Conservation (phyloP, 2,113 vertebrate species). For the Corythornis vintsioides region DNA sequence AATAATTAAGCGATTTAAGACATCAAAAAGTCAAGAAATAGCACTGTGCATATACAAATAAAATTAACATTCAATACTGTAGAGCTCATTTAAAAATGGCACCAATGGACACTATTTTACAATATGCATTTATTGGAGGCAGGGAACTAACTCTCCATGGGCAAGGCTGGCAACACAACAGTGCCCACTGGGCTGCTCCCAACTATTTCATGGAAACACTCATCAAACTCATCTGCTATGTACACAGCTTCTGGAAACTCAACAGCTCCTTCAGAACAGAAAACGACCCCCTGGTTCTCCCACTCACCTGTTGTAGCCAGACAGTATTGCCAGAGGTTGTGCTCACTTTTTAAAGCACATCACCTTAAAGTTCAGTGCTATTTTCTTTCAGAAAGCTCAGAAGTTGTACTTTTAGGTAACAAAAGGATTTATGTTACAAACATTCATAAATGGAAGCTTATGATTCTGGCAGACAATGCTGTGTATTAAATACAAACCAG, state of each 20-base stretch:
- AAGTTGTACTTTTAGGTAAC: constrained; percentile 70
- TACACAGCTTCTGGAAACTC: constrained; percentile 39
- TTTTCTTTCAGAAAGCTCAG: constrained; percentile 71
- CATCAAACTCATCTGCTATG: constrained; percentile 49
- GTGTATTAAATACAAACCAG: constrained; percentile 73
- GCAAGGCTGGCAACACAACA: constrained; percentile 40
- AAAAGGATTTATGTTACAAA: constrained; percentile 73
- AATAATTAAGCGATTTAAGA: constrained; percentile 51
- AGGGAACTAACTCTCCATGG: constrained; percentile 65
- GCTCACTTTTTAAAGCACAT: constrained; percentile 54
- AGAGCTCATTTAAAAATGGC: constrained; percentile 66
- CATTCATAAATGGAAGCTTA: constrained; percentile 72
- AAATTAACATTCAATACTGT: constrained; percentile 40
- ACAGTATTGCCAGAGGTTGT: constrained; percentile 46
- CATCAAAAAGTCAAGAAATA: constrained; percentile 57
- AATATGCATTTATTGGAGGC: constrained; percentile 73
- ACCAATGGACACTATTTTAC: constrained; percentile 64
- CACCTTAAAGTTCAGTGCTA: constrained; percentile 67
- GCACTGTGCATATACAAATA: constrained; percentile 59
- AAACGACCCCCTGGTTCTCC: background rate
- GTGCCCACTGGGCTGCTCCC: constrained; percentile 55
- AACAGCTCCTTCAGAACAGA: constrained; percentile 19
- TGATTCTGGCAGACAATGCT: constrained; percentile 66
- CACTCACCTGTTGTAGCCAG: constrained; percentile 35
- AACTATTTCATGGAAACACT: constrained; percentile 68